Percentiles rank a stretch among this genome's conserved stretches.
These are phyloP conservation scores for Diorhabda elongata DNA, from an alignment of 1,140 invertebrate genomes.

Conservation along the genomic window DNA sequence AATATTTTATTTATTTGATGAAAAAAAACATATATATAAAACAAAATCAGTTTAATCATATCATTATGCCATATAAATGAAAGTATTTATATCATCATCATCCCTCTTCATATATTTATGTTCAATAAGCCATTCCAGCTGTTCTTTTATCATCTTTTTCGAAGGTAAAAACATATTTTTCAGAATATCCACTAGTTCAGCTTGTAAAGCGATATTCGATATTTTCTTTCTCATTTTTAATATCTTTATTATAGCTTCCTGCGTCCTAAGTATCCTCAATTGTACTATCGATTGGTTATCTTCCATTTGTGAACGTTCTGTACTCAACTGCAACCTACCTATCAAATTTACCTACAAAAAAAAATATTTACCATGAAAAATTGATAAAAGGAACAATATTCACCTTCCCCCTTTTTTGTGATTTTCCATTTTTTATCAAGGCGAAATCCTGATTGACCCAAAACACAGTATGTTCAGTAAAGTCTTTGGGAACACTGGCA, in stretches of 20 bases:
- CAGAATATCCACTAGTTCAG: constrained; percentile 94
- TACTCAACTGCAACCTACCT: constrained; percentile 89
- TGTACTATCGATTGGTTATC: constrained; percentile 98
- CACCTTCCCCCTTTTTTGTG: constrained; percentile 89
- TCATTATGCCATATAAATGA: constrained; percentile 92
- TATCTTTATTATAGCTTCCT: constrained; percentile 99
- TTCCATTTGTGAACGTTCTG: constrained; percentile 92
- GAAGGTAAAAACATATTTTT: constrained; percentile 99
- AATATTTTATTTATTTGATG: too few species aligned
- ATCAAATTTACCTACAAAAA: constrained; percentile 74
- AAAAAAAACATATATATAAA: too few species aligned
- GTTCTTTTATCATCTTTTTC: constrained; percentile 99
- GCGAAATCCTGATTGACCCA: constrained; percentile 98
- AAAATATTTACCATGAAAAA: background rate
- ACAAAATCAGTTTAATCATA: too few species aligned
- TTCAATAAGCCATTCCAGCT: constrained; percentile 98
- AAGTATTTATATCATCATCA: constrained; percentile 96
- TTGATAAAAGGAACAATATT: background rate
- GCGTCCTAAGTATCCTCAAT: constrained; percentile 81
- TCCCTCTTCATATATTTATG: constrained; percentile 96
- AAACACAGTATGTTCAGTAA: constrained; percentile 87
- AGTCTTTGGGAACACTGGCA: constrained; percentile 86
- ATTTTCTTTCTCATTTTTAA: constrained; percentile 96
- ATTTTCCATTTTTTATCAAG: constrained; percentile 85
- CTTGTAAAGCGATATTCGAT: constrained; percentile 90